Conservation (phyloP, 2,888 invertebrate genomes). For the Ochropleura plecta region DNA sequence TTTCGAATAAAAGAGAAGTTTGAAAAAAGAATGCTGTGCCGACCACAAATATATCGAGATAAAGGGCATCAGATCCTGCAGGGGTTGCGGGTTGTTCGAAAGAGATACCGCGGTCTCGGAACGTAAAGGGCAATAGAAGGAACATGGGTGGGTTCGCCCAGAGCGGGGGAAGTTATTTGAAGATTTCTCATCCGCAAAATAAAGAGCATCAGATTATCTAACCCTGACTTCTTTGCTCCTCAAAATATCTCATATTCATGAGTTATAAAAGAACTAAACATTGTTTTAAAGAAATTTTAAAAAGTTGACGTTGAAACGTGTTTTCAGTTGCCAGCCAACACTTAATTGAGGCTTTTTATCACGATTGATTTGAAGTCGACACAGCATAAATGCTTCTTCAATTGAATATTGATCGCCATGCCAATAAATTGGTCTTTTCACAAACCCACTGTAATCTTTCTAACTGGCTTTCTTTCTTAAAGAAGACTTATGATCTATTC, state of each 20-base stretch:
- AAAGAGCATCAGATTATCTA: background rate
- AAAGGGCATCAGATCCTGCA: background rate
- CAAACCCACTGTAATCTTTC: slow-evolving; percentile 40
- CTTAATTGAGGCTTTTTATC: background rate
- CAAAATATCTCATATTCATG: background rate
- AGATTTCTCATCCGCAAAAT: too few species aligned
- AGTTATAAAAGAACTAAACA: background rate
- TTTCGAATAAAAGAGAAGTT: background rate
- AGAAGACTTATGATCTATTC: too few species aligned
- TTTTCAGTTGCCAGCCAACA: background rate
- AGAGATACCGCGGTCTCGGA: too few species aligned
- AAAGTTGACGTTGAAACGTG: background rate
- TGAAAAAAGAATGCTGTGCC: background rate
- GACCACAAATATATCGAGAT: background rate
- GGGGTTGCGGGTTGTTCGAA: too few species aligned
- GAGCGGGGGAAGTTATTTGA: too few species aligned
- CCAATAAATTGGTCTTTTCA: slow-evolving; percentile 43
- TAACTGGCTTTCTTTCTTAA: background rate
- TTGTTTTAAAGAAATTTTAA: background rate
- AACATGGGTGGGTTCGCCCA: too few species aligned
- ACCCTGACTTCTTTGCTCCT: background rate
- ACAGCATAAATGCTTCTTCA: background rate
- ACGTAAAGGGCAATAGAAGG: too few species aligned
- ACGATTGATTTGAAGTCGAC: background rate
- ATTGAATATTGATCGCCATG: background rate